These are phyloP conservation scores for Campopleginae sp. DNA, from an alignment of 2,888 invertebrate genomes.

Conservation along the genomic window DNA sequence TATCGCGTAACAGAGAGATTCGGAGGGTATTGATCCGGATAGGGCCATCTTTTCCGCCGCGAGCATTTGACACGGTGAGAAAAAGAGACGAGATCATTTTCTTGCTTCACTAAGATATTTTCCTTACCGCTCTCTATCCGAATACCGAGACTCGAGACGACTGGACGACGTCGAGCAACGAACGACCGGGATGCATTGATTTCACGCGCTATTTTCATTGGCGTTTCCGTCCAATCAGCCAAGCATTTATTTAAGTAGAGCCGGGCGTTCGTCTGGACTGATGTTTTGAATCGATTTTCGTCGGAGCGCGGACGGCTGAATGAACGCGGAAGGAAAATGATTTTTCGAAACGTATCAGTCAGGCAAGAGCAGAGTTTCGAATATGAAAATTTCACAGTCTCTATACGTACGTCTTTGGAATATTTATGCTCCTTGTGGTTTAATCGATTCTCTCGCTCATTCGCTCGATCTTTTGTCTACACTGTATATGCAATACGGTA, in stretches of 20 bases:
- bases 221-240: too few relatives aligned
- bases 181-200: too few relatives aligned
- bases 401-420: slow-evolving; percentile 12
- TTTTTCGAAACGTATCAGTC: neutral
- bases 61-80: neutral
- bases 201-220: too few relatives aligned
- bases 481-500: slow-evolving; percentile 55
- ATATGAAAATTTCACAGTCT: slow-evolving; percentile 25
- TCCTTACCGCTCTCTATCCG: neutral
- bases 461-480: neutral
- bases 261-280: slow-evolving; percentile 45
- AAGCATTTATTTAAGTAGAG: neutral
- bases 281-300: slow-evolving; percentile 61
- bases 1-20: neutral
- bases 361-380: neutral
- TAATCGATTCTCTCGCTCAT: slow-evolving; percentile 2
- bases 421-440: slow-evolving; percentile 7
- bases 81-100: slow-evolving; percentile 37
- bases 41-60: neutral
- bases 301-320: neutral
- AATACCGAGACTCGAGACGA: too few relatives aligned
- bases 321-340: neutral
- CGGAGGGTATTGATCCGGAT: neutral
- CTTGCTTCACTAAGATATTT: neutral
- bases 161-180: too few relatives aligned